phyloP scores from a whole-genome alignment of 2,113 vertebrate genomes.

The Ailuropoda melanoleuca region DNA sequence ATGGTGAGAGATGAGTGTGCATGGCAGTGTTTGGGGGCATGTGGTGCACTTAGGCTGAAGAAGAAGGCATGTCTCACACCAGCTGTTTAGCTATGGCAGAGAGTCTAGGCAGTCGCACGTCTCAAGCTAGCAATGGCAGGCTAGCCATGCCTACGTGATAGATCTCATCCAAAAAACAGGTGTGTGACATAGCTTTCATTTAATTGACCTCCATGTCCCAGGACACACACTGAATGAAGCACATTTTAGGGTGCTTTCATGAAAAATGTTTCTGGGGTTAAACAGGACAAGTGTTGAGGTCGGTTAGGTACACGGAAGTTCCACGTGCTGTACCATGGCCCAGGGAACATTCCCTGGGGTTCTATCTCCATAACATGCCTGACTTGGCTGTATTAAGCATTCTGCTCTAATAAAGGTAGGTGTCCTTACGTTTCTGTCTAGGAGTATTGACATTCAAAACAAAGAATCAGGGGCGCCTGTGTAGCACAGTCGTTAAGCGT shows the following conservation, averaged over 20 bases:
- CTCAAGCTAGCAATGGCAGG: neutral
- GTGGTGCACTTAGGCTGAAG: neutral
- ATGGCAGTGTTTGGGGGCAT: neutral
- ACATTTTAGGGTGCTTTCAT: neutral
- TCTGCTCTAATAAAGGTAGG: neutral
- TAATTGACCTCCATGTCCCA: neutral
- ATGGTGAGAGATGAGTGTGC: neutral
- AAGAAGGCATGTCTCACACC: no score
- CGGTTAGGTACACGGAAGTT: neutral
- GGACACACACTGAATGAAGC: neutral
- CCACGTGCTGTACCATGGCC: neutral
- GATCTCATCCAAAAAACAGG: neutral
- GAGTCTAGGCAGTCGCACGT: neutral
- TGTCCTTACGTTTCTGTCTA: slow-evolving; percentile 6
- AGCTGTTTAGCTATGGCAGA: neutral
- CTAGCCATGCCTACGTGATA: neutral
- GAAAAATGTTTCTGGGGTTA: neutral
- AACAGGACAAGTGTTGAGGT: neutral
- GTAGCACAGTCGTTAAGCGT: no score
- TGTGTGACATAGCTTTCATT: neutral
- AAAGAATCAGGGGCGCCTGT: slow-evolving; percentile 45
- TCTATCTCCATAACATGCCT: neutral
- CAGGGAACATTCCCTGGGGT: neutral
- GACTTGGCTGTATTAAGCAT: neutral
- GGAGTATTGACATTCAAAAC: neutral